Conservation (phyloP, 2,888 invertebrate species). For the Tachystola acroxantha region DNA sequence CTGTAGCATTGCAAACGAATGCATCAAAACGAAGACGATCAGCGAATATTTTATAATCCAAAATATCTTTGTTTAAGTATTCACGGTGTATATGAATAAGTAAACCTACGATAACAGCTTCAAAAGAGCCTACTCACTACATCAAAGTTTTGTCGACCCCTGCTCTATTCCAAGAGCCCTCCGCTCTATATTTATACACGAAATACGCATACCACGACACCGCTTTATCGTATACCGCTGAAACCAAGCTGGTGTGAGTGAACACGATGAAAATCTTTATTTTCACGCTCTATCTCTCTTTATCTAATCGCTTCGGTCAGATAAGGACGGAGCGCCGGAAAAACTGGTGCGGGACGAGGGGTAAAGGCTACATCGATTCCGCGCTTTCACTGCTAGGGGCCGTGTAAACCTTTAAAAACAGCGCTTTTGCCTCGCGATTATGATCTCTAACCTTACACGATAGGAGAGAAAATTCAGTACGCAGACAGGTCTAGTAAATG, state of each 20-base stretch:
- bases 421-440: constrained; percentile 68
- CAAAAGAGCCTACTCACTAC: constrained; percentile 42
- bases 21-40: no score
- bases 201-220: constrained; percentile 50
- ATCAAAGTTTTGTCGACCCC: constrained; percentile 62
- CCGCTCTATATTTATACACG: constrained; percentile 44
- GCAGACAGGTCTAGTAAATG: constrained; percentile 62
- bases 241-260: constrained; percentile 68
- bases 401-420: constrained; percentile 78
- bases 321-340: constrained; percentile 77
- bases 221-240: constrained; percentile 53
- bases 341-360: constrained; percentile 75
- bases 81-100: constrained; percentile 26
- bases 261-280: constrained; percentile 79
- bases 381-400: constrained; percentile 79
- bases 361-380: constrained; percentile 79
- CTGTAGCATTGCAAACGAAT: no score
- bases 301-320: constrained; percentile 75
- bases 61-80: no score
- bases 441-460: constrained; percentile 66
- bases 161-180: constrained; percentile 59
- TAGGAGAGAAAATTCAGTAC: constrained; percentile 63
- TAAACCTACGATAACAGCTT: constrained; percentile 38
- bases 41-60: no score
- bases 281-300: constrained; percentile 79